Evolutionary conservation across 2,888 invertebrate genomes (phyloP).

Genomic region (Agriopis marginaria): DNA sequence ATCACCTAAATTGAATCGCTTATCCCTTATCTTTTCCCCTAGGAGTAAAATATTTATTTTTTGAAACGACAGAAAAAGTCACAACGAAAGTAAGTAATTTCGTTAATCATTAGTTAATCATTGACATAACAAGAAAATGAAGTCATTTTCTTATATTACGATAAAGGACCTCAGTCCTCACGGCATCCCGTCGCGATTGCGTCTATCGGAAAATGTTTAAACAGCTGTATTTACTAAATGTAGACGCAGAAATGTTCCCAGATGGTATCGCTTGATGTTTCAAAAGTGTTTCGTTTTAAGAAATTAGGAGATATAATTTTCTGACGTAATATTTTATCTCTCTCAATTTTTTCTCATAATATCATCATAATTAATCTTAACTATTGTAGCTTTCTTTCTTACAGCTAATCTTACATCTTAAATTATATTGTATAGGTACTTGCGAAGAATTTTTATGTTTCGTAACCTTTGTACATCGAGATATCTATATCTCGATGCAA

Average conservation of each 20-base stretch:
- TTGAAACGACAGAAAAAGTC: too few species aligned
- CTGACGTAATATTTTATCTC: conserved; percentile 7
- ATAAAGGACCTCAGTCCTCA: conserved; percentile 5
- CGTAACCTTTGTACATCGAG: neutral
- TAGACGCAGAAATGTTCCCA: conserved; percentile 23
- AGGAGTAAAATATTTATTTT: too few species aligned
- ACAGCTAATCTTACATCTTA: conserved; percentile 12
- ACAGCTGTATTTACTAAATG: conserved; percentile 51
- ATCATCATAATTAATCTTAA: conserved; percentile 18
- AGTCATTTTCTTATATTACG: neutral
- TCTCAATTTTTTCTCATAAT: conserved; percentile 5
- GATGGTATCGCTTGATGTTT: conserved; percentile 6
- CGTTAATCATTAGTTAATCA: too few species aligned
- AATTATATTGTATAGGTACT: neutral
- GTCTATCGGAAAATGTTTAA: conserved; percentile 43
- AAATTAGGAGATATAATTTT: conserved; percentile 7
- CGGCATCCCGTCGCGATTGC: conserved; percentile 31
- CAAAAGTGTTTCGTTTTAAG: conserved; percentile 9
- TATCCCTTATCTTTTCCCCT: too few species aligned
- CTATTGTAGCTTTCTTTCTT: conserved; percentile 8
- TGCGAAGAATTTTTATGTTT: neutral
- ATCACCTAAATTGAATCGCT: too few species aligned
- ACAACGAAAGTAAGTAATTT: neutral
- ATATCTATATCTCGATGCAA: too few species aligned
- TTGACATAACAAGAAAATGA: too few species aligned